Evolutionary conservation across 2,113 vertebrate species (phyloP), one percentile per base, ranked within the genome.

Genomic region (Rhombomys opimus): DNA sequence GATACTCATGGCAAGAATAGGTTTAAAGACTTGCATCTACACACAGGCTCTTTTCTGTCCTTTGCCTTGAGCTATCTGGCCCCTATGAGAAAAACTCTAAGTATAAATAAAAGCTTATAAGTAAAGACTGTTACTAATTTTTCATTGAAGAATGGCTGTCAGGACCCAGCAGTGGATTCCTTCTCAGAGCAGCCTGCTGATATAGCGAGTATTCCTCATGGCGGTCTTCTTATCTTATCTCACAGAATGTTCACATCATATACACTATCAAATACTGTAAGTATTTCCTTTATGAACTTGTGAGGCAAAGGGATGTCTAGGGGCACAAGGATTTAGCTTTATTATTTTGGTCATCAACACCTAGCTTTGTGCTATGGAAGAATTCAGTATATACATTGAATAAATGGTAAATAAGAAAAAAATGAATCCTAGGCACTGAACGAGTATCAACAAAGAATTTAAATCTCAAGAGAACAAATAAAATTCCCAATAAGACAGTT

Each of bases 331-430:
- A 3, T 41, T 17, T 11, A n/a, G 41, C 6, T 78, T 41, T 27
- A 41, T 88, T 95, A 18, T 92, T 96, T 41, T 46, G 25, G n/a
- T 85, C 30, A 65, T 80, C 46, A 93, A 17, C 61, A 76, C 27
- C 41, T 67, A 65, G 81, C n/a, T 82, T 41, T n/a, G 2, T 35
- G 22, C 61, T 38, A 15, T 91, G 32, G 7, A 20, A 8, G 3
- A 73, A 65, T 14, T 81, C 15, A 52, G 1, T 54, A 23, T 13
- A 17, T 18, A 12, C 15, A 75, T 0, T 54, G 4, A 27, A 89
- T 38, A 75, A 93, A 85, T 13, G 81, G n/a, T 4, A 9, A 41
- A 41, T 12, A 68, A 54, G 85, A 23, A 35, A 81, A n/a, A 1
- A 52, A 6, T 46, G 8, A 85, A 41, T 78, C 2, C 46, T 18